Percentiles rank a stretch among this genome's conserved stretches.
Conservation (phyloP, 2,113 vertebrate species). For the Oryzias curvinotus region DNA sequence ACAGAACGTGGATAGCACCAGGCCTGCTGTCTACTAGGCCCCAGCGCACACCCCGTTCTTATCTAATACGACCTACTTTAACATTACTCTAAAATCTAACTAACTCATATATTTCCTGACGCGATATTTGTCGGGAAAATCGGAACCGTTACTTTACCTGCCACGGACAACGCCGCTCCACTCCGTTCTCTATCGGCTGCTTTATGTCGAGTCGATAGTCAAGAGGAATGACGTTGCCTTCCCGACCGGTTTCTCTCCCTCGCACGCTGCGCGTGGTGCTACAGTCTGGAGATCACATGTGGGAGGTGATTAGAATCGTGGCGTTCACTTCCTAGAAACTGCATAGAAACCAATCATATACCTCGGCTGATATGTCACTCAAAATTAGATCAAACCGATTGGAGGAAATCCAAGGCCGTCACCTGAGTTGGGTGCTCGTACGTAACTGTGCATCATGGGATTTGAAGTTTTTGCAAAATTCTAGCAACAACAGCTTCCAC, state of each 20-base stretch:
- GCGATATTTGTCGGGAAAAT: neutral
- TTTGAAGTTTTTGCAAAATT: conserved; percentile 28
- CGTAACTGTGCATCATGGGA: conserved; percentile 17
- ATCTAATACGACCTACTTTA: conserved; percentile 67
- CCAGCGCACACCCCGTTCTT: conserved; percentile 72
- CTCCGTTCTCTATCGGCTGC: conserved; percentile 63
- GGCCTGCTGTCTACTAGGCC: conserved; percentile 74
- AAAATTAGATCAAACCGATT: conserved; percentile 32
- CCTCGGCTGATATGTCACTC: conserved; percentile 27
- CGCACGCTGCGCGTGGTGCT: conserved; percentile 75
- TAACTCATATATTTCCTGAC: conserved; percentile 1
- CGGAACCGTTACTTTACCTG: conserved; percentile 59
- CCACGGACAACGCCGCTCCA: conserved; percentile 77
- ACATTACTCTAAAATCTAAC: conserved; percentile 14
- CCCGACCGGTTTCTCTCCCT: conserved; percentile 67
- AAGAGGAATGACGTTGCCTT: conserved; percentile 73
- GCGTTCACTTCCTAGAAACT: conserved; percentile 78
- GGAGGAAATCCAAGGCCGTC: conserved; percentile 9
- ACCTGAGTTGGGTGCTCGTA: neutral
- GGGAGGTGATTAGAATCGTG: conserved; percentile 64
- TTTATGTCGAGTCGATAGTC: conserved; percentile 66
- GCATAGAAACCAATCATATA: conserved; percentile 59
- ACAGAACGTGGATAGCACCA: conserved; percentile 62
- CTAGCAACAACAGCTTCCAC: neutral
- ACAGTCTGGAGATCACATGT: conserved; percentile 71